Percentiles rank a stretch among this genome's conserved stretches.
phyloP scores from a whole-genome alignment of 1,140 invertebrate genomes.

The Anadara kagoshimensis region DNA sequence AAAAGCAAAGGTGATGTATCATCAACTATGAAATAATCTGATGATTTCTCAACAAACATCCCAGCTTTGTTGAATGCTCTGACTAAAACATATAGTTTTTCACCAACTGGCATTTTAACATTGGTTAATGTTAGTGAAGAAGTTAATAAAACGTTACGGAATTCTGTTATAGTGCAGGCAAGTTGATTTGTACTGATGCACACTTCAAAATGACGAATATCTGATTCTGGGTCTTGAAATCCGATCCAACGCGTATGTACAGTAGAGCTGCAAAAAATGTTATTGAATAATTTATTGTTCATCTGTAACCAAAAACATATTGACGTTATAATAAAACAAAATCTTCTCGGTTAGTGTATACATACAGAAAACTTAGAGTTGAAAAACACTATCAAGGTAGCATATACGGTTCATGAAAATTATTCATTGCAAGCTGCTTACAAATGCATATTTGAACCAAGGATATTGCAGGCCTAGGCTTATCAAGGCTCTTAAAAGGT shows the following conservation, averaged over 20 bases:
- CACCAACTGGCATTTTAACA: slow-evolving; percentile 21
- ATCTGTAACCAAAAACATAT: too few relatives aligned
- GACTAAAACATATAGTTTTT: slow-evolving; percentile 29
- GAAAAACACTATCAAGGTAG: too few relatives aligned
- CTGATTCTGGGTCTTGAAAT: slow-evolving; percentile 41
- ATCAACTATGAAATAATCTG: slow-evolving; percentile 29
- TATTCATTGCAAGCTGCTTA: too few relatives aligned
- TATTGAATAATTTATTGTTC: too few relatives aligned
- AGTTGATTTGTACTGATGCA: slow-evolving; percentile 20
- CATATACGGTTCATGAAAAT: too few relatives aligned
- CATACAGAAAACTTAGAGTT: too few relatives aligned
- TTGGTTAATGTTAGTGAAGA: slow-evolving; percentile 8
- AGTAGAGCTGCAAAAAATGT: slow-evolving; percentile 17
- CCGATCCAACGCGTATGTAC: slow-evolving; percentile 26
- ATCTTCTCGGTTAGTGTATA: too few relatives aligned
- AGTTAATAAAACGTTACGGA: slow-evolving; percentile 9
- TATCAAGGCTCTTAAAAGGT: too few relatives aligned
- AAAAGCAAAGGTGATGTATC: slow-evolving; percentile 10
- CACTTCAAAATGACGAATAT: slow-evolving; percentile 31
- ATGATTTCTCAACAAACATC: slow-evolving; percentile 18
- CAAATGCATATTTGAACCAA: too few relatives aligned
- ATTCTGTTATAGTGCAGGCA: slow-evolving; percentile 4
- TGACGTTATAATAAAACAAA: too few relatives aligned
- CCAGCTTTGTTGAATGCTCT: slow-evolving; percentile 33
- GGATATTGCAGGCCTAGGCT: too few relatives aligned